Evolutionary conservation across 1,140 invertebrate species (phyloP).

Genomic region (Alviniconcha marisindica): DNA sequence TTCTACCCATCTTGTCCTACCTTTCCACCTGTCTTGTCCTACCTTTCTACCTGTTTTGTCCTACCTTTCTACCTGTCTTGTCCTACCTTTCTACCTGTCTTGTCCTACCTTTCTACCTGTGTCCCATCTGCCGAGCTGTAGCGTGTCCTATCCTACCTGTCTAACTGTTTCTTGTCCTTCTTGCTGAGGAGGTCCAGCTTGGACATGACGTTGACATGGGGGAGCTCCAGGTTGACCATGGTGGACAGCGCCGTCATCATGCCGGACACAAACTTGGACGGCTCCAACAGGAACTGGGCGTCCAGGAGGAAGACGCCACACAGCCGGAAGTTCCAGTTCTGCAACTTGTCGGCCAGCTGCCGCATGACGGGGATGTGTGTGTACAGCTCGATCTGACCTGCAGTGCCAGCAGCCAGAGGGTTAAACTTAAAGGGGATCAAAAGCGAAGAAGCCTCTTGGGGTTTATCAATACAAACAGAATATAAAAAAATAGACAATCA

Average conservation of each 20-base stretch:
- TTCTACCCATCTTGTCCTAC: not conserved
- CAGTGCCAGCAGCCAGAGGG: no score
- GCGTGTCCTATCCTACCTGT: constrained; percentile 75
- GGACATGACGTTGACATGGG: constrained; percentile 95
- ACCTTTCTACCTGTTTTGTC: not conserved
- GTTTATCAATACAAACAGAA: no score
- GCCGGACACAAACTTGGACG: constrained; percentile 95
- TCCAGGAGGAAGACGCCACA: constrained; percentile 96
- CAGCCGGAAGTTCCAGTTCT: constrained; percentile 90
- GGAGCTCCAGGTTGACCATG: constrained; percentile 96
- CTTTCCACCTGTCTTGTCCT: constrained; percentile 34
- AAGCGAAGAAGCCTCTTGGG: no score
- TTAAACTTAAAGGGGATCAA: no score
- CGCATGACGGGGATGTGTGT: constrained; percentile 95
- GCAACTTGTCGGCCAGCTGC: constrained; percentile 87
- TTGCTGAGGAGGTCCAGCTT: constrained; percentile 97
- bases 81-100: constrained; percentile 82
- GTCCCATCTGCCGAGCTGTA: not conserved
- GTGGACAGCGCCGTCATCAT: constrained; percentile 95
- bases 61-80: not conserved
- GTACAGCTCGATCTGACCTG: constrained; percentile 97
- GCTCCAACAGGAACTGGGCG: constrained; percentile 97
- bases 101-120: not conserved
- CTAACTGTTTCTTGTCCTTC: constrained; percentile 86
- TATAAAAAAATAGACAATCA: no score